Conservation (phyloP, 2,797 vertebrate species). For the Artibeus jamaicensis region DNA sequence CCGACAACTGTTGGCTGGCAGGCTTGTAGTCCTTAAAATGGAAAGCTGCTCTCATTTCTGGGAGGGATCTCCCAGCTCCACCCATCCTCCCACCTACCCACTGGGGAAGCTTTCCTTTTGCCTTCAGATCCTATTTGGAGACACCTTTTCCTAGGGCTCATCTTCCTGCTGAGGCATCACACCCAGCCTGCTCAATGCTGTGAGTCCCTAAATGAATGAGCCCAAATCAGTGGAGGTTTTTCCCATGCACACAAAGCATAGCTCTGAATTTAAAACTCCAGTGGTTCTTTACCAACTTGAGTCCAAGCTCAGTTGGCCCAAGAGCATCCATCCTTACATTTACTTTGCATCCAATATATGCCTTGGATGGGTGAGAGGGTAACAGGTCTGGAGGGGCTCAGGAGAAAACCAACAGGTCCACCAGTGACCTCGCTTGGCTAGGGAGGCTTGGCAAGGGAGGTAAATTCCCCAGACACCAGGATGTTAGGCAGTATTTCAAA, state of each 20-base stretch:
- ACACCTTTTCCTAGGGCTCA: constrained; percentile 61
- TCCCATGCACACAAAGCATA: neutral
- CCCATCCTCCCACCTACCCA: neutral
- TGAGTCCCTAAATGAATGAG: neutral
- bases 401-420: neutral
- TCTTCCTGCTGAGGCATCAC: constrained; percentile 33
- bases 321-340: neutral
- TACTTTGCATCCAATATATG: neutral
- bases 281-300: neutral
- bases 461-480: constrained; percentile 72
- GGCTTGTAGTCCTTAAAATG: neutral
- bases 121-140: neutral
- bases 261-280: neutral
- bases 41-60: neutral
- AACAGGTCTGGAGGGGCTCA: neutral
- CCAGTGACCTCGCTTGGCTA: neutral
- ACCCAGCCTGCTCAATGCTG: constrained; percentile 38
- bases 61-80: neutral
- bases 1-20: neutral
- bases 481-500: neutral
- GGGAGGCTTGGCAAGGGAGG: neutral
- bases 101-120: neutral
- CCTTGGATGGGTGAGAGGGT: neutral
- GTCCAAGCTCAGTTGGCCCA: neutral
- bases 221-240: neutral